Evolutionary conservation across 2,113 vertebrate genomes (phyloP).

Genomic region (Actinemys pallida): DNA sequence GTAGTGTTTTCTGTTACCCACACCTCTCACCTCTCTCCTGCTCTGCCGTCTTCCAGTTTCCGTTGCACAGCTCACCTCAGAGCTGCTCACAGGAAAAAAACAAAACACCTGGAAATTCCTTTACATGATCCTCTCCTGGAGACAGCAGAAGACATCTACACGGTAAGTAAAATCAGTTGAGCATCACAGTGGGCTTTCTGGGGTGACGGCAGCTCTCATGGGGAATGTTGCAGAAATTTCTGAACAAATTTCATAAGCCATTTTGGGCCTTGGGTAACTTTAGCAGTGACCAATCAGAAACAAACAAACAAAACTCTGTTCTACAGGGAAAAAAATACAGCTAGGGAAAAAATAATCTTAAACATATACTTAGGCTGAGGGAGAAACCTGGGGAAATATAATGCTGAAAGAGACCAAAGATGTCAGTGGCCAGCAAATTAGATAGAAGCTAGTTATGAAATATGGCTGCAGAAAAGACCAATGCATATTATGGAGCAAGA

Average conservation of each 20-base stretch:
- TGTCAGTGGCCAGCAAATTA: not conserved
- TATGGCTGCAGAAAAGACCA: not conserved
- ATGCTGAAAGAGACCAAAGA: not conserved
- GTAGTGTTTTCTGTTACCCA: not conserved
- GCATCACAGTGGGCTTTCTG: constrained; percentile 1
- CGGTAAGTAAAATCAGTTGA: not conserved
- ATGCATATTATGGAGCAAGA: fast-evolving
- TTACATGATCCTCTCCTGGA: not conserved
- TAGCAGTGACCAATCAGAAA: not conserved
- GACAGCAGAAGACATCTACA: not conserved
- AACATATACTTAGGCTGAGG: not conserved
- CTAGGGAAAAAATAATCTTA: constrained; percentile 7
- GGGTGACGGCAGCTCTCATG: not conserved
- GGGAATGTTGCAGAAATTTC: constrained; percentile 6
- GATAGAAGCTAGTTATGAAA: not conserved
- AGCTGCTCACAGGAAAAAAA: not conserved
- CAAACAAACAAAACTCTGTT: not conserved
- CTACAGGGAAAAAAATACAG: not conserved
- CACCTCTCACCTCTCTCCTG: not conserved
- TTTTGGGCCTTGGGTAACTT: not conserved
- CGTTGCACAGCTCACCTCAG: not conserved
- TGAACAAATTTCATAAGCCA: constrained; percentile 1
- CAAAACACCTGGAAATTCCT: not conserved
- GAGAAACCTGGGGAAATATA: not conserved
- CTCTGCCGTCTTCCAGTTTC: not conserved